Evolutionary conservation across 92 coral and sea anemone genomes (phyloP), one percentile per base, ranked within the genome.

Genomic region (Epizoanthus scotinus): DNA sequence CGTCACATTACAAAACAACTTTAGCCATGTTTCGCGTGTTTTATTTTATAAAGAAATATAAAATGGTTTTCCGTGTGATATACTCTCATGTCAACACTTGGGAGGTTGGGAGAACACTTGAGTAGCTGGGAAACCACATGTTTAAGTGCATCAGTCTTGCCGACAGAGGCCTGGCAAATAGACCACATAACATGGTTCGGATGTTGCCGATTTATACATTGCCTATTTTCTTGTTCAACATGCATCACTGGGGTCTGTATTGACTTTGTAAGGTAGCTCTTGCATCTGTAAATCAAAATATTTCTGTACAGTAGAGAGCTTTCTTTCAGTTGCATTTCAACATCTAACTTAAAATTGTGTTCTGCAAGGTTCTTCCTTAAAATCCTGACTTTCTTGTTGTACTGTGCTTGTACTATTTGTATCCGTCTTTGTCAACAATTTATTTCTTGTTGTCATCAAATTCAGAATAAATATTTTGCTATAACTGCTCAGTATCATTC

Each of bases 271-370:
- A 8, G 36, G 28, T 8, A 22, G 71, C 22, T 67, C 52, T 2
- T 52, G 53, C 12, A 67, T 67, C 52, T 67, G 52, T 36, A 67
- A 67, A 4, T 67, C 52, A 38, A 67, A 67, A 34, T 15, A 36
- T 67, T 67, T 27, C 36, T 67, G 50, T 15, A 53, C 71, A 36
- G 50, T 27, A 67, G 19, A 34, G 50, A 67, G 71, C 15, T 67
- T 67, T 12, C 71, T 67, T 38, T 34, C 3, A 67, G n/a, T 67
- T 67, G 71, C 18, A 36, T 67, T 67, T 34, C 22, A 12, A 47
- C 0, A 66, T 66, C 71, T 66, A 22, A 29, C 5, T 66, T 52
- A 66, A 22, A 66, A 66, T 34, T 19, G 15, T 22, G 8, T 31
- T 66, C 34, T 47, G 31, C 40, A 47, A 34, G 49, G 7, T 19